Conservation (phyloP, 2,797 vertebrate species). For the Pterois miles region DNA sequence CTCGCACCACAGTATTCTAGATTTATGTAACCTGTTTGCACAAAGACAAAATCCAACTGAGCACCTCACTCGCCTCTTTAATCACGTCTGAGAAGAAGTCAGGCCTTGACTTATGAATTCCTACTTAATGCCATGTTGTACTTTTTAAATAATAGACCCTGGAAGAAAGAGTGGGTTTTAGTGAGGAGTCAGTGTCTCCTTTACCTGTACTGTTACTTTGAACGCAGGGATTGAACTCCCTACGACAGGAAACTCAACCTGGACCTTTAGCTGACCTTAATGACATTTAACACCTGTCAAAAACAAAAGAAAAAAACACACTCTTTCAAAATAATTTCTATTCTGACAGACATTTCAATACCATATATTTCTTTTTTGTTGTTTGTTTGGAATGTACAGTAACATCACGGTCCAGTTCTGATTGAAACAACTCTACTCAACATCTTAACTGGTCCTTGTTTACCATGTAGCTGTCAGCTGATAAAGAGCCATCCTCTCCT, state of each 20-base stretch:
- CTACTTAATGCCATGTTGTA: background rate
- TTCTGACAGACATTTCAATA: conserved; percentile 16
- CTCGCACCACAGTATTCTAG: conserved; percentile 64
- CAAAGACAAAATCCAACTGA: conserved; percentile 42
- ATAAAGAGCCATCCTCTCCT: conserved; percentile 8
- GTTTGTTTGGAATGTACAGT: conserved; percentile 69
- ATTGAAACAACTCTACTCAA: conserved; percentile 13
- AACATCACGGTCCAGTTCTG: conserved; percentile 39
- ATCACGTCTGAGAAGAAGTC: conserved; percentile 19
- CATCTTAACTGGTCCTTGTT: conserved; percentile 1
- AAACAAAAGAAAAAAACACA: background rate
- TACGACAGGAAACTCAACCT: conserved; percentile 6
- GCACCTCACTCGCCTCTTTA: background rate
- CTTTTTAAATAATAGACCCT: conserved; percentile 19
- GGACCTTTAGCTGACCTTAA: conserved; percentile 13
- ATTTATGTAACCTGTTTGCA: conserved; percentile 56
- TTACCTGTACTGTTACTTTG: conserved; percentile 41
- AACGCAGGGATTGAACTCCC: conserved; percentile 12
- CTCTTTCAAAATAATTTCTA: conserved; percentile 4
- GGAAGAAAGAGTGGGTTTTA: conserved; percentile 3
- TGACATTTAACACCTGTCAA: conserved; percentile 5
- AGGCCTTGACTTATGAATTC: background rate
- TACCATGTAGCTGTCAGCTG: background rate
- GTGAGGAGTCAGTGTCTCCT: conserved; percentile 19
- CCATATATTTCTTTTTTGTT: conserved; percentile 22